phyloP scores from a whole-genome alignment of 2,113 vertebrate genomes.

The Pomatostomus ruficeps region DNA sequence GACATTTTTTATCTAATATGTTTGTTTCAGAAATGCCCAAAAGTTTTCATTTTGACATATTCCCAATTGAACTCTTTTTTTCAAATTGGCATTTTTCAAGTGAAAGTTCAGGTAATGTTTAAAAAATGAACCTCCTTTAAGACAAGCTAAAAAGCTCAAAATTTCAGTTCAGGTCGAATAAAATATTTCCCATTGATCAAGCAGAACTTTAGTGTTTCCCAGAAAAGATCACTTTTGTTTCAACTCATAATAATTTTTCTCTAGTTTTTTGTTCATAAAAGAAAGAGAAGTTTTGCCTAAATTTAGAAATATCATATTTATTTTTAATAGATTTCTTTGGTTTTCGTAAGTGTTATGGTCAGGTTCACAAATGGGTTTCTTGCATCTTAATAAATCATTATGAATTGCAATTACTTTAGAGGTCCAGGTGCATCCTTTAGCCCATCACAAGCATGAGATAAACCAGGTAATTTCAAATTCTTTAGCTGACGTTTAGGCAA shows the following conservation, averaged over 20 bases:
- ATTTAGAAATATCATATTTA: neutral
- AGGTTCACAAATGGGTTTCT: neutral
- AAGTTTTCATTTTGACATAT: constrained; percentile 50
- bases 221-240: neutral
- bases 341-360: neutral
- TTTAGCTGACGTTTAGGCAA: neutral
- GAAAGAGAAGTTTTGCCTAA: neutral
- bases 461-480: neutral
- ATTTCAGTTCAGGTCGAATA: neutral
- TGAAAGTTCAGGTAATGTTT: constrained; percentile 23
- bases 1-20: constrained; percentile 45
- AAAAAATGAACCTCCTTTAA: neutral
- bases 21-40: constrained; percentile 46
- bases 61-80: neutral
- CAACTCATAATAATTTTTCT: neutral
- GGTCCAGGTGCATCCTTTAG: neutral
- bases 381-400: neutral
- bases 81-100: neutral
- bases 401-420: neutral
- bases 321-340: neutral
- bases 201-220: neutral
- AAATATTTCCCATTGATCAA: neutral
- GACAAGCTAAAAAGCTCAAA: neutral
- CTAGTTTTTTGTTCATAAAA: neutral
- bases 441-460: neutral